These are phyloP conservation scores for Heliconius sara DNA, from an alignment of 2,888 invertebrate species.

Conservation along the genomic window DNA sequence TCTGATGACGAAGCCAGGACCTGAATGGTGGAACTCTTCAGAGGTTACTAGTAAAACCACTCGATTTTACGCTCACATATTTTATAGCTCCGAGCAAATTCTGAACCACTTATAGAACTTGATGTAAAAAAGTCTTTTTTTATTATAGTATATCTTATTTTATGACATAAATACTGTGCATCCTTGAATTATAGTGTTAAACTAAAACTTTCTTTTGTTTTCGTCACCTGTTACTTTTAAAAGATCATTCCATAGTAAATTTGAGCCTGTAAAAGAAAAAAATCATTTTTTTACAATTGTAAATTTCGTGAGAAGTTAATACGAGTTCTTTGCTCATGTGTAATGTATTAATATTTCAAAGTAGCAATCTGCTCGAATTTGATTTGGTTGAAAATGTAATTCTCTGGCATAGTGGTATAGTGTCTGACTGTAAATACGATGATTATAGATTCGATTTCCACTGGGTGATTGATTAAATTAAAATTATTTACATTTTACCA, in stretches of 20 bases:
- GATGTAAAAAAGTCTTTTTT: no score
- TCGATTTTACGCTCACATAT: no score
- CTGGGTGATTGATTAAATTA: no score
- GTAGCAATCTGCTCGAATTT: not conserved
- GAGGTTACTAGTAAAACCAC: no score
- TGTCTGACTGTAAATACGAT: not conserved
- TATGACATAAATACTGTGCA: not conserved
- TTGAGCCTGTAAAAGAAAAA: conserved; percentile 58
- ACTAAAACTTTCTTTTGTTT: conserved; percentile 56
- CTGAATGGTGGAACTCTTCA: no score
- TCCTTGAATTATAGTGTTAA: not conserved
- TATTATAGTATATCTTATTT: not conserved
- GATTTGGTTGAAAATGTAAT: not conserved
- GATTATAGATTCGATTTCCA: not conserved
- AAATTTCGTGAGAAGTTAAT: not conserved
- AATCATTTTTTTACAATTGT: not conserved
- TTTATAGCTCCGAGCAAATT: no score
- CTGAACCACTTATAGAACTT: no score
- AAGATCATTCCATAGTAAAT: conserved; percentile 59
- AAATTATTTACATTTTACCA: no score
- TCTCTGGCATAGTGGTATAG: not conserved
- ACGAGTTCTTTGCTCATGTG: not conserved
- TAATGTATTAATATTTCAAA: not conserved
- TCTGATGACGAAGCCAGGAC: no score
- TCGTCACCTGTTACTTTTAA: conserved; percentile 63